Conservation (phyloP, 1,140 invertebrate genomes). For the Atopsyche davidsoni region DNA sequence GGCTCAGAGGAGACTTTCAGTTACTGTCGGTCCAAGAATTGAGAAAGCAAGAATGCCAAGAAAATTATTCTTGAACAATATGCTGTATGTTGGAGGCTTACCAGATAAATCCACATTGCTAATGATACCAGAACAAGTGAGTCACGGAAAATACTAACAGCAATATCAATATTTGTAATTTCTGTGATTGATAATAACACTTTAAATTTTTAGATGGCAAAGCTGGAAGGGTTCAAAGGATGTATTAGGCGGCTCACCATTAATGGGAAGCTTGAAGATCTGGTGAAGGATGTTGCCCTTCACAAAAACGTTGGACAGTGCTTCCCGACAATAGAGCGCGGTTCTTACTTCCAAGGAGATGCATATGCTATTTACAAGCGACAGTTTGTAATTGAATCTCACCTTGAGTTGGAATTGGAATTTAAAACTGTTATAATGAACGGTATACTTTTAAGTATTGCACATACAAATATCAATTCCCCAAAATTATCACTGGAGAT, state of each 20-base stretch:
- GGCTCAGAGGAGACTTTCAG: slow-evolving; percentile 55
- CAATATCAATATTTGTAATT: neutral
- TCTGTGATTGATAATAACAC: neutral
- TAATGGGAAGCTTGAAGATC: slow-evolving; percentile 67
- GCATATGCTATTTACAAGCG: slow-evolving; percentile 68
- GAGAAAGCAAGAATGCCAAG: slow-evolving; percentile 57
- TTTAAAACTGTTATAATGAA: slow-evolving; percentile 77
- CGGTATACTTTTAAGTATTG: slow-evolving; percentile 72
- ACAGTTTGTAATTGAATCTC: slow-evolving; percentile 51
- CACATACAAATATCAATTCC: slow-evolving; percentile 51
- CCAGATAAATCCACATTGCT: slow-evolving; percentile 51
- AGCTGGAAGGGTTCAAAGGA: slow-evolving; percentile 73
- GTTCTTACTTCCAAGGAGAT: slow-evolving; percentile 80
- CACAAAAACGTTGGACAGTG: slow-evolving; percentile 77
- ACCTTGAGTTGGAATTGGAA: slow-evolving; percentile 70
- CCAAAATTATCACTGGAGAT: slow-evolving; percentile 72
- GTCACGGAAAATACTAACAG: slow-evolving; percentile 10
- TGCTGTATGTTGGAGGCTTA: slow-evolving; percentile 74
- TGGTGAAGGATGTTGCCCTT: slow-evolving; percentile 61
- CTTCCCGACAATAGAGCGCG: slow-evolving; percentile 77
- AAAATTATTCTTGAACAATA: slow-evolving; percentile 60
- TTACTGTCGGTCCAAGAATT: slow-evolving; percentile 61
- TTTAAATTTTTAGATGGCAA: slow-evolving; percentile 48
- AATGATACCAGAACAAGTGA: slow-evolving; percentile 46
- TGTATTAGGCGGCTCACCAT: slow-evolving; percentile 72